A percentile compares a stretch with the other conserved stretches of the same genome.
Conservation (phyloP, 2,113 vertebrate species). For the Salvelinus alpinus region DNA sequence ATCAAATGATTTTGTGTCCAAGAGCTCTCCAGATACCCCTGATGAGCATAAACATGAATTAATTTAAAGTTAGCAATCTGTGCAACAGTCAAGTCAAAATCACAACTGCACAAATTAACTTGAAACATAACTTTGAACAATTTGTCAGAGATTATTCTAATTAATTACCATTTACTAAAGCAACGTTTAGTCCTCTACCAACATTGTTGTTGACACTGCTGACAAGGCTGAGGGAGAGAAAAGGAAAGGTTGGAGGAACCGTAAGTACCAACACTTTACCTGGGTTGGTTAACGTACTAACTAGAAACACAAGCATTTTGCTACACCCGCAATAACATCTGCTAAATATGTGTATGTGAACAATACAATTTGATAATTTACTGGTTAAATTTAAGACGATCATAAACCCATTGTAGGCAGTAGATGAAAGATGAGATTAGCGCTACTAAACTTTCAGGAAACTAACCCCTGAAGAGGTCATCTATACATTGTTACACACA, state of each 20-base stretch:
- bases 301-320: too few species aligned
- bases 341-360: too few species aligned
- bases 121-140: too few species aligned
- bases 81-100: too few species aligned
- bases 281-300: not conserved
- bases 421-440: too few species aligned
- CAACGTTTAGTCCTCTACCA: slow-evolving; percentile 87
- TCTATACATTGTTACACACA: too few species aligned
- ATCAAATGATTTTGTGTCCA: slow-evolving; percentile 84
- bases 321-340: too few species aligned
- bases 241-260: not conserved
- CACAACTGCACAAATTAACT: too few species aligned
- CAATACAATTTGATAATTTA: too few species aligned
- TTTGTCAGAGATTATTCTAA: too few species aligned
- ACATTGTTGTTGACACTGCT: slow-evolving; percentile 93
- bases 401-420: too few species aligned
- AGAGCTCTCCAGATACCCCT: slow-evolving; percentile 86
- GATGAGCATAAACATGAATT: not conserved
- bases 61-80: not conserved
- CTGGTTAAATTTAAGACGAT: too few species aligned
- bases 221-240: slow-evolving; percentile 74
- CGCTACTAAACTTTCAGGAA: not conserved
- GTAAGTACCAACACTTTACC: not conserved
- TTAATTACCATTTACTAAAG: slow-evolving; percentile 84
- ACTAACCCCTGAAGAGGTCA: not conserved